phyloP scores from a whole-genome alignment of 2,888 invertebrate species.

The Noctua janthe region DNA sequence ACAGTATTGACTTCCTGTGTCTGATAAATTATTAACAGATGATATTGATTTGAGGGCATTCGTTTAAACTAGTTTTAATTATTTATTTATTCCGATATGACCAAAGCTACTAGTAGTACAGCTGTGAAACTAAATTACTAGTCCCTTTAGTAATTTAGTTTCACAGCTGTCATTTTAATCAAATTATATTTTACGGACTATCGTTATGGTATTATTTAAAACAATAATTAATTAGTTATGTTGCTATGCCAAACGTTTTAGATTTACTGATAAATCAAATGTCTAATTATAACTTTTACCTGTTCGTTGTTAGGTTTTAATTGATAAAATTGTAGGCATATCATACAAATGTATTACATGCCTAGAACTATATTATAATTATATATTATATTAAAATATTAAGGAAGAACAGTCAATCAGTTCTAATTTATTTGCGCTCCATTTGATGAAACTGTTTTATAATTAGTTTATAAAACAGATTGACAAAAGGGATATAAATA shows the following conservation, averaged over 20 bases:
- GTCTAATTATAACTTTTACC: conserved; percentile 4
- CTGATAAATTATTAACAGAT: conserved; percentile 6
- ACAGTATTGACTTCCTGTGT: conserved; percentile 21
- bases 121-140: too few species aligned
- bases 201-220: not conserved
- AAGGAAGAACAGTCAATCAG: not conserved
- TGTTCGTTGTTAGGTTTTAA: not conserved
- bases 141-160: not conserved
- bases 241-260: conserved; percentile 4
- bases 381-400: not conserved
- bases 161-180: not conserved
- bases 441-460: not conserved
- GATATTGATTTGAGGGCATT: not conserved
- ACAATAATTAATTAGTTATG: not conserved
- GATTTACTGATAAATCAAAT: not conserved
- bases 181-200: not conserved
- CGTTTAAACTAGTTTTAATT: not conserved
- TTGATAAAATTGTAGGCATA: not conserved
- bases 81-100: not conserved
- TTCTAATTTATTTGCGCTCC: conserved; percentile 7
- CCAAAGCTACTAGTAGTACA: not conserved
- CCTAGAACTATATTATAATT: too few species aligned
- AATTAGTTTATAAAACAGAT: not conserved
- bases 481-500: not conserved
- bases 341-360: not conserved